These are phyloP conservation scores for Protula sp. DNA, from an alignment of 2,888 invertebrate genomes.

Conservation along the genomic window DNA sequence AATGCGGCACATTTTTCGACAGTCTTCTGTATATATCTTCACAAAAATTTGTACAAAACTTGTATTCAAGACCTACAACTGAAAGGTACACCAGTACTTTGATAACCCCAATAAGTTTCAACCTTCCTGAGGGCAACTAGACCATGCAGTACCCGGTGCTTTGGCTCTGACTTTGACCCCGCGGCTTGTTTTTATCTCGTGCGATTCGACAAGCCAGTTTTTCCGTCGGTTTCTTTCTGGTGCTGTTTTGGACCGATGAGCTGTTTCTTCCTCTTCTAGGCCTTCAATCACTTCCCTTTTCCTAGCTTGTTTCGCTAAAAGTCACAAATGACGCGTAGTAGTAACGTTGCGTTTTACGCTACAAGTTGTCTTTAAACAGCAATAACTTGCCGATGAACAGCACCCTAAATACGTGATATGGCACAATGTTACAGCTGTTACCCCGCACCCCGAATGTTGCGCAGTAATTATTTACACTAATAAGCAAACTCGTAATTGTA, in stretches of 20 bases:
- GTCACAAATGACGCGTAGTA: no score
- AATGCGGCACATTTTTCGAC: background rate
- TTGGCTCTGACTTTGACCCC: conserved; percentile 40
- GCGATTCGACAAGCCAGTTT: conserved; percentile 44
- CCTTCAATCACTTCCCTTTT: no score
- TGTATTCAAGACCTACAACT: background rate
- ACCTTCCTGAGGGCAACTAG: no score
- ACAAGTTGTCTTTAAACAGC: no score
- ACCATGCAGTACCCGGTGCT: conserved; percentile 49
- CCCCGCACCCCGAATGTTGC: no score
- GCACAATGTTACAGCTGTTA: background rate
- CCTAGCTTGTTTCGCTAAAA: no score
- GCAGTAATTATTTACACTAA: no score
- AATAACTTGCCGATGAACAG: no score
- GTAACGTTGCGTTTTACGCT: no score
- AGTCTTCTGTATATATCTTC: background rate
- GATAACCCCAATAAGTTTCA: no score
- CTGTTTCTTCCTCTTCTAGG: no score
- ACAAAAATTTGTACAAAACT: background rate
- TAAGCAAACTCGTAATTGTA: no score
- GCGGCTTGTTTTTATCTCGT: conserved; percentile 41
- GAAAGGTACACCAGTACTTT: background rate
- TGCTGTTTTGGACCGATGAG: conserved; percentile 34
- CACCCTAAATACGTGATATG: background rate
- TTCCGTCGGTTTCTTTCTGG: conserved; percentile 36